Percentiles rank a stretch among this genome's conserved stretches.
Conservation (phyloP, 2,888 invertebrate genomes). For the Leptogaster cylindrica region DNA sequence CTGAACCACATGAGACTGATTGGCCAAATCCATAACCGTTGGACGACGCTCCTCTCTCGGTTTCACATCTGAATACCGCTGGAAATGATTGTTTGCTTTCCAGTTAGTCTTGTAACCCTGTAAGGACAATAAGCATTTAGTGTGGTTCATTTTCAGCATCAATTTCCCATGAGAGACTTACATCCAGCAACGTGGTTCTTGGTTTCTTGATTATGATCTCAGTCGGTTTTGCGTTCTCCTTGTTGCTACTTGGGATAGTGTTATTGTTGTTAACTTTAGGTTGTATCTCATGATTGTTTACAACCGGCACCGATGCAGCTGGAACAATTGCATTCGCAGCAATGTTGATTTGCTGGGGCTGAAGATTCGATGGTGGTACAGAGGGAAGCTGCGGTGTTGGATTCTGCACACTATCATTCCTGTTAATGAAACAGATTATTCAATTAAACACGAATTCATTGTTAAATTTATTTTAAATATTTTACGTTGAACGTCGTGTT, state of each 20-base stretch:
- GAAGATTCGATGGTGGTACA: slow-evolving; percentile 19
- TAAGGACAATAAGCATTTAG: too few relatives aligned
- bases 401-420: slow-evolving; percentile 55
- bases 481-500: slow-evolving; percentile 84
- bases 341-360: not conserved
- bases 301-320: not conserved
- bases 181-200: slow-evolving; percentile 57
- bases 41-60: slow-evolving; percentile 86
- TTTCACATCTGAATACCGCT: slow-evolving; percentile 81
- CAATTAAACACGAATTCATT: not conserved
- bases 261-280: slow-evolving; percentile 32
- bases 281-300: slow-evolving; percentile 1
- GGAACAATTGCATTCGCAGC: not conserved
- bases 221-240: slow-evolving; percentile 59
- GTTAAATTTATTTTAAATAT: not conserved
- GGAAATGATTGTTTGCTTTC: slow-evolving; percentile 79
- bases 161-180: too few relatives aligned
- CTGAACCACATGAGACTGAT: slow-evolving; percentile 83
- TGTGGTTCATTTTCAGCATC: too few relatives aligned
- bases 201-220: slow-evolving; percentile 60
- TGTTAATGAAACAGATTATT: slow-evolving; percentile 45
- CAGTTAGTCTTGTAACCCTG: slow-evolving; percentile 72
- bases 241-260: slow-evolving; percentile 50
- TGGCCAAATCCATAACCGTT: slow-evolving; percentile 86
- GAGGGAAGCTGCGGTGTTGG: slow-evolving; percentile 40